These are phyloP conservation scores for Morbakka virulenta DNA, from an alignment of 30 jellyfish, hydroid and myxozoan genomes.

Conservation along the genomic window DNA sequence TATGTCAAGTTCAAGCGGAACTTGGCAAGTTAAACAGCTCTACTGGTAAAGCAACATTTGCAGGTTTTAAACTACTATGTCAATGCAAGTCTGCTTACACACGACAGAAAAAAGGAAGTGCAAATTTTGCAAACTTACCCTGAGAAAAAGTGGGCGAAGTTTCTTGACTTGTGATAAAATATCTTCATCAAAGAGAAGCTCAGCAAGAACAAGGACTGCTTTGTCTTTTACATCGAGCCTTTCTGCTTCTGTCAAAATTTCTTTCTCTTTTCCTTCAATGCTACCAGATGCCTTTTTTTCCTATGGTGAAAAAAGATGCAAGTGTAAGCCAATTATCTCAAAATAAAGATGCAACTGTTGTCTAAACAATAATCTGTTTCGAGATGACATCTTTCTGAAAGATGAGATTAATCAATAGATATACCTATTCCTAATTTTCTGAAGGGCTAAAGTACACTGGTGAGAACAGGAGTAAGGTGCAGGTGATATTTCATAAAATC, in stretches of 20 bases:
- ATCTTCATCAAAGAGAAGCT: constrained; percentile 71
- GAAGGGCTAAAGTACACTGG: too few relatives aligned
- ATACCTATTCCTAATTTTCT: too few relatives aligned
- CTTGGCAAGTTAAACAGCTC: neutral
- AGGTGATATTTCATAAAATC: too few relatives aligned
- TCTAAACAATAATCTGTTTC: too few relatives aligned
- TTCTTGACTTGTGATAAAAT: constrained; percentile 72
- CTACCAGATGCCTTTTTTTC: constrained; percentile 58
- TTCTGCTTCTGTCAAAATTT: constrained; percentile 92
- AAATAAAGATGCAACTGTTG: too few relatives aligned
- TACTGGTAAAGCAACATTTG: neutral
- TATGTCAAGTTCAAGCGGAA: neutral
- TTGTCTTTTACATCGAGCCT: constrained; percentile 97
- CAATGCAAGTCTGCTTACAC: neutral
- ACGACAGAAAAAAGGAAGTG: neutral
- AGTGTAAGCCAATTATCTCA: too few relatives aligned
- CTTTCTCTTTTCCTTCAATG: constrained; percentile 73
- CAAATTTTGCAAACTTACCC: constrained; percentile 23
- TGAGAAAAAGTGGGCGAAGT: constrained; percentile 70
- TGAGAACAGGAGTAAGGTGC: too few relatives aligned
- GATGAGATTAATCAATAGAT: too few relatives aligned
- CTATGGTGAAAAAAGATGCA: constrained; percentile 6
- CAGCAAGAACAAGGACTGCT: constrained; percentile 96
- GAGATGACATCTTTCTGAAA: too few relatives aligned
- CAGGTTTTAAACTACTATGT: too few relatives aligned